Conservation (phyloP, 2,797 vertebrate genomes). For the Falco novaeseelandiae region DNA sequence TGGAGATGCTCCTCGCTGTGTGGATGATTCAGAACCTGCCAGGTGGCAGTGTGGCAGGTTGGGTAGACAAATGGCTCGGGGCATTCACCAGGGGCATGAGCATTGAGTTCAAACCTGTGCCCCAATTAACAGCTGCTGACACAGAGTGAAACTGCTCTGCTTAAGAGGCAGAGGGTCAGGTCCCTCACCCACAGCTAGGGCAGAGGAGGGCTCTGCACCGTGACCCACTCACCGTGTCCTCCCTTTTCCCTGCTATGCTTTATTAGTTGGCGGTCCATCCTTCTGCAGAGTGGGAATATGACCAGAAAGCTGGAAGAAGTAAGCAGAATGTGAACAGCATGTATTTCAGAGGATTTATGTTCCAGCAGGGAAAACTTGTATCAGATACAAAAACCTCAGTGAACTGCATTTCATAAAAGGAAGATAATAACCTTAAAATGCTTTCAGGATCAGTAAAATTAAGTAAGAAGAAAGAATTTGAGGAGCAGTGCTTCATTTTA, state of each 20-base stretch:
- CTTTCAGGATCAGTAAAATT: background rate
- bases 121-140: background rate
- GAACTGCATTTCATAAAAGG: background rate
- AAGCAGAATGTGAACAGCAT: background rate
- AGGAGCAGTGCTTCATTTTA: background rate
- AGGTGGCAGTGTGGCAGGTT: background rate
- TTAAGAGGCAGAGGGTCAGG: background rate
- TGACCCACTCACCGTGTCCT: background rate
- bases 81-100: accelerated
- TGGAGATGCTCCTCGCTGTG: accelerated
- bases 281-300: accelerated
- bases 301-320: background rate
- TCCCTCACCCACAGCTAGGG: background rate
- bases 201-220: background rate
- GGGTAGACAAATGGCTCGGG: background rate
- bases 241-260: background rate
- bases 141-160: accelerated
- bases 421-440: background rate
- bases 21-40: accelerated
- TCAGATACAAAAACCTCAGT: background rate
- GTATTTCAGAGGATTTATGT: background rate
- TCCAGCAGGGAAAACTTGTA: background rate
- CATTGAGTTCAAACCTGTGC: accelerated
- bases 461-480: background rate
- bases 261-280: background rate